These are phyloP conservation scores for Furcula furcula DNA, from an alignment of 2,888 invertebrate genomes.

Conservation along the genomic window DNA sequence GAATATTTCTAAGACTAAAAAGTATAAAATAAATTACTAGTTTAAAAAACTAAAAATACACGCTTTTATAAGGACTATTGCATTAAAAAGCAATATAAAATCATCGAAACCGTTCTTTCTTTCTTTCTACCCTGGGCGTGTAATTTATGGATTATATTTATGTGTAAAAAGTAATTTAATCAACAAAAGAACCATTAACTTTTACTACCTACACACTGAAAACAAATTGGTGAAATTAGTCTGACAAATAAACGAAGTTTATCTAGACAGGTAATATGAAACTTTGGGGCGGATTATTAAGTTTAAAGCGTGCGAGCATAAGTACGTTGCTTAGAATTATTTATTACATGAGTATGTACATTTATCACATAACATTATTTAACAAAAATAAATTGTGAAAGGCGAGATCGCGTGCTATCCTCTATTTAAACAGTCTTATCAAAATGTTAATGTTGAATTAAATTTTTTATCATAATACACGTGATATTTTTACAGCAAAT, in stretches of 20 bases:
- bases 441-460: constrained; percentile 37
- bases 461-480: constrained; percentile 32
- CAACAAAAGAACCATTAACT: constrained; percentile 6
- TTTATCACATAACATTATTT: constrained; percentile 44
- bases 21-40: too few relatives aligned
- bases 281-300: constrained; percentile 19
- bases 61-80: too few relatives aligned
- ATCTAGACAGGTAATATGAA: constrained; percentile 22
- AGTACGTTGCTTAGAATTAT: constrained; percentile 26
- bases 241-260: constrained; percentile 13
- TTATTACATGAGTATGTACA: constrained; percentile 26
- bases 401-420: constrained; percentile 45
- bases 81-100: too few relatives aligned
- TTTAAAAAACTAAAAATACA: too few relatives aligned
- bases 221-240: constrained; percentile 17
- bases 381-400: constrained; percentile 53
- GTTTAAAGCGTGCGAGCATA: constrained; percentile 22
- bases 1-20: too few relatives aligned
- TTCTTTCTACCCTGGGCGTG: too few relatives aligned
- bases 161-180: constrained; percentile 5
- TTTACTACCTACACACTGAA: constrained; percentile 13
- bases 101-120: too few relatives aligned
- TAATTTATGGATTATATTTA: too few relatives aligned
- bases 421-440: constrained; percentile 47
- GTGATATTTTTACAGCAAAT: too few relatives aligned